A percentile compares a stretch with the other conserved stretches of the same genome.
Evolutionary conservation across 2,113 vertebrate species (phyloP).

Genomic region (Natator depressus): DNA sequence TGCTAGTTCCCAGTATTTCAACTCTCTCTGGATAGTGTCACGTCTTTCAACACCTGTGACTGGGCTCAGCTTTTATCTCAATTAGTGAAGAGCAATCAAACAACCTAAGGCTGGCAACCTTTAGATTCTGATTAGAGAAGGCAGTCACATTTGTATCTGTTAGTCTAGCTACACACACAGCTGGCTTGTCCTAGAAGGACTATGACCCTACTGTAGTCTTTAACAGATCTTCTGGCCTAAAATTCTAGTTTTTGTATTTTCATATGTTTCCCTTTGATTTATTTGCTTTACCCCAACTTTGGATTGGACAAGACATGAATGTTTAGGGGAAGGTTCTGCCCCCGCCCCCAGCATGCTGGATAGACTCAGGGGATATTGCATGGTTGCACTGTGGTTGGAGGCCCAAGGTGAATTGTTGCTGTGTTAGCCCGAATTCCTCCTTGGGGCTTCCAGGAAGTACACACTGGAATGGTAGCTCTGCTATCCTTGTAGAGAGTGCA

Average conservation of each 20-base stretch:
- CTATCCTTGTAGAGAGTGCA: not conserved
- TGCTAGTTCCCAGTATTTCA: not conserved
- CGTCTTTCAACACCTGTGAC: slow-evolving; percentile 7
- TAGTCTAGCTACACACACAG: not conserved
- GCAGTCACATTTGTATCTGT: not conserved
- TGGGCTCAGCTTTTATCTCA: not conserved
- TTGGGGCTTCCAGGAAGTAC: accelerated
- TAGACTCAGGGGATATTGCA: accelerated
- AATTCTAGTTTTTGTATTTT: not conserved
- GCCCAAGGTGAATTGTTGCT: accelerated
- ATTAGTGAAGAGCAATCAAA: not conserved
- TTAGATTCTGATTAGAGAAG: not conserved
- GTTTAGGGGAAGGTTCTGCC: not conserved
- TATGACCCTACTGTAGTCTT: not conserved
- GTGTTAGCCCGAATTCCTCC: not conserved
- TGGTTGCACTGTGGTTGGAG: not conserved
- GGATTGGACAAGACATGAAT: not conserved
- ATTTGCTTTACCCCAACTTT: not conserved
- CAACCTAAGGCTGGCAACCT: not conserved
- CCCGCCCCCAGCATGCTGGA: not conserved
- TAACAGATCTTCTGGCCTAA: not conserved
- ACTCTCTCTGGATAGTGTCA: not conserved
- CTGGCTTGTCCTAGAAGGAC: not conserved
- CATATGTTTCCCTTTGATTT: not conserved
- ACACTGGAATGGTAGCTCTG: not conserved